Evolutionary conservation across 2,888 invertebrate genomes (phyloP), one percentile per base, ranked within the genome.

Genomic region (Cloeon dipterum): DNA sequence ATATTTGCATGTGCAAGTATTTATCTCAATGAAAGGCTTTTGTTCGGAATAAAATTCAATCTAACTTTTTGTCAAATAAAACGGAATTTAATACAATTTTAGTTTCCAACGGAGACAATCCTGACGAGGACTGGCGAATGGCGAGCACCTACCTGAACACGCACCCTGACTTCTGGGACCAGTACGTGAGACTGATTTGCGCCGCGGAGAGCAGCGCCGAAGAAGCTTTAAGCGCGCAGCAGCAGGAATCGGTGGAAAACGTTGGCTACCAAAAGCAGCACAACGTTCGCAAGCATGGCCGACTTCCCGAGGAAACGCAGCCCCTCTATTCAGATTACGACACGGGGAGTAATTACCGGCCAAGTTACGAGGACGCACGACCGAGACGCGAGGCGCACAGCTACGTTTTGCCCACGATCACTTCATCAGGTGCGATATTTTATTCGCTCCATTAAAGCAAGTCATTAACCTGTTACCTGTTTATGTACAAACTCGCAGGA

Each of bases 141-240:
- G 29, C 29, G 29, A 29, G 10, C 16, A 14, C n/a, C n/a, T 29
- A 29, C 48, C 43, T 61, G 2, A 45, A 49, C 36, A 45, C 50
- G 4, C 57, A 62, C 46, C 58, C 60, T 2, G 54, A 57, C 38
- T 46, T 47, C 37, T 47, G 48, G 40, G 43, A 45, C 20, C 42
- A 45, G 11, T 48, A 47, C 16, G n/a, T 16, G 8, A 29, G n/a
- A 7, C 5, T 29, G 14, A 7, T 29, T 7, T 29, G 29, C 16
- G n/a, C 29, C 7, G 7, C 5, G 5, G 29, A 29, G 5, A n/a
- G n/a, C 14, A 16, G n/a, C 5, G 5, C 29, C n/a, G 7, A n/a
- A 16, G 29, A 7, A n/a, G 13, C 29, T 29, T n/a, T 14, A 29
- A 14, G 29, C 10, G 29, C 14, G 7, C 29, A 16, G 14, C 13